Evolutionary conservation across 2,113 vertebrate genomes (phyloP).

Genomic region (Bufo bufo): DNA sequence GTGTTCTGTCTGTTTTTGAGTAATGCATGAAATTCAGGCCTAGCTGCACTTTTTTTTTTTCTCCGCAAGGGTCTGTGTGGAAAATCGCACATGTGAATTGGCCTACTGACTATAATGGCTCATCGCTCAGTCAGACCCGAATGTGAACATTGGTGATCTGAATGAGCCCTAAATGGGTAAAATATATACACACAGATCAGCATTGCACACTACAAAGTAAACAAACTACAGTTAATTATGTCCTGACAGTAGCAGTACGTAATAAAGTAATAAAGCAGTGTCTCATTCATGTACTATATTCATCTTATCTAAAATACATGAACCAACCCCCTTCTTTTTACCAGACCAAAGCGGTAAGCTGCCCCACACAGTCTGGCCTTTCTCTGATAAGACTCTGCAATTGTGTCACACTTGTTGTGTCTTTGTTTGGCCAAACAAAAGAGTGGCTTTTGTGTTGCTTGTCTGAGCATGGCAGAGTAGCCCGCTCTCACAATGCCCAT

Average conservation of each 20-base stretch:
- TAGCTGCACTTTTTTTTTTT: no score
- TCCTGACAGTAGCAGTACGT: no score
- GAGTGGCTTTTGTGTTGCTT: conserved; percentile 82
- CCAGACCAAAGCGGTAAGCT: background rate
- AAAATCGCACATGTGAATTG: no score
- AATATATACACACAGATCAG: background rate
- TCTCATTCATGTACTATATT: background rate
- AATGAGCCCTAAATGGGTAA: background rate
- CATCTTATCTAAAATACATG: background rate
- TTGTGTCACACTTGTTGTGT: conserved; percentile 87
- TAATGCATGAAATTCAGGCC: no score
- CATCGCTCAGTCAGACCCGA: no score
- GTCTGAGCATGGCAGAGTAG: conserved; percentile 82
- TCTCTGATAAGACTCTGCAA: conserved; percentile 87
- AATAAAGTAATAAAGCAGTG: background rate
- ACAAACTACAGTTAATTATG: background rate
- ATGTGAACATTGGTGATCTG: no score
- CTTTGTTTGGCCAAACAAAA: conserved; percentile 86
- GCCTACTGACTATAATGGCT: no score
- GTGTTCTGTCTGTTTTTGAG: no score
- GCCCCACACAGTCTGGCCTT: conserved; percentile 64
- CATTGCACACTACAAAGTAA: background rate
- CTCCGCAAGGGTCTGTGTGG: no score
- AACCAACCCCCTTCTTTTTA: background rate
- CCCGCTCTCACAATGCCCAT: conserved; percentile 86